Base-by-base conservation (phyloP, 2,113 vertebrate genomes). In the Synodontis membranacea region DNA sequence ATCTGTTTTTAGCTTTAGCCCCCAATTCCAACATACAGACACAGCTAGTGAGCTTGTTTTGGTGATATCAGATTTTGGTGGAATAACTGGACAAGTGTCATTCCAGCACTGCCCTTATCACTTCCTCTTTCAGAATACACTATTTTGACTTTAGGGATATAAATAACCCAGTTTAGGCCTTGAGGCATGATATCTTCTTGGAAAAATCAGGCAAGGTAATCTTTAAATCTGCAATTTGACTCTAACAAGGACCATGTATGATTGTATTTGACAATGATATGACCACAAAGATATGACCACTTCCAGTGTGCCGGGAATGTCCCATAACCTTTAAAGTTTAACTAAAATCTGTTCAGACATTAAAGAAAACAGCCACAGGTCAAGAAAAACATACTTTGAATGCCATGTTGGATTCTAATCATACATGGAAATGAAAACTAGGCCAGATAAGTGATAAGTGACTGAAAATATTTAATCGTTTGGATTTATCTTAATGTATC, bases 61-160 rank as follows among this genome's bases (percentile, higher is more conserved):
- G 2, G 28, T 75, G 19, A 68, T 50, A 28, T 37, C 62, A 80
- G n/a, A n/a, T n/a, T n/a, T n/a, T n/a, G n/a, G 28, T 75, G 50
- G 83, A 84, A 19, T 58, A 81, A 66, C 86, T 68, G 54, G 84
- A 88, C 25, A 17, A 44, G 52, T 89, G n/a, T 68, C 84, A 89
- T 89, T 88, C 84, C 86, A 82, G 48, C 31, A 68, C 25, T 4
- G 60, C 42, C 52, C 39, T 48, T 56, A 84, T 50, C 76, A 86
- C 60, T 78, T 68, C 15, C 46, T 66, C 79, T 58, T 34, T 31
- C 66, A 74, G 31, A 31, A 60, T 50, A 44, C 14, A 80, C 21
- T 80, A 37, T 48, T 86, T 78, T 70, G 68, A 42, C 23, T 78
- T 42, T 58, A 66, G 50, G 7, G n/a, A 54, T 74, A 74, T 82